Base-by-base conservation (phyloP, 2,888 invertebrate genomes). In the Tenthredo distinguenda region DNA sequence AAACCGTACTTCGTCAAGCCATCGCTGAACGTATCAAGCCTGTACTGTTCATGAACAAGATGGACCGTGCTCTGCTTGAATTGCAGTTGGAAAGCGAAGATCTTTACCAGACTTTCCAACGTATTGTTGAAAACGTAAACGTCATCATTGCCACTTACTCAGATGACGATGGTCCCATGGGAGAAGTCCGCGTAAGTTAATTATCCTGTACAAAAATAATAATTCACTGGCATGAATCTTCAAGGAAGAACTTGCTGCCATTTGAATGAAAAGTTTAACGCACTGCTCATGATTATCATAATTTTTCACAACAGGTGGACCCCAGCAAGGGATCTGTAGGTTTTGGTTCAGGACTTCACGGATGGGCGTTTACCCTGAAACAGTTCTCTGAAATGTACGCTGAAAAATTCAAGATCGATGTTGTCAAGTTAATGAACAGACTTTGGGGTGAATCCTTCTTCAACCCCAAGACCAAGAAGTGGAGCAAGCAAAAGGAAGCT, bases 41-140 rank as follows among this genome's bases (percentile, higher is more conserved):
- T 85, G 98, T 99, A 90, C 95, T 99, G 91, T 99, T 99, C 97
- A 99, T 99, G 99, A 99, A 99, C 97, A 99, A 99, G 95, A 99
- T 99, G 99, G 99, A 99, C 95, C 97, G 99, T 90, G 99, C 99
- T 90, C 96, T 99, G 86, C 95, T 99, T 62, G 99, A 99, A 94
- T 95, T 99, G 93, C 99, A 99, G 94, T 95, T 99, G 91, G 99
- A 98, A 87, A 96, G 97, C 88, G 99, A 99, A 94, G 99, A 99
- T 93, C 95, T 99, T 85, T 99, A 98, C 95, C 99, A 99, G 95
- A 99, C 98, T 91, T 99, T 99, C 97, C 99, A 99, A 95, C 98
- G 99, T 95, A 99, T 99, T 93, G 99, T 99, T 91, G 99, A 99
- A 95, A 99, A 99, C 93, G 99, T 99, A 85, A 99, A 99, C 95